Conservation (phyloP, 1,140 invertebrate species). For the Rhagoletis pomonella region DNA sequence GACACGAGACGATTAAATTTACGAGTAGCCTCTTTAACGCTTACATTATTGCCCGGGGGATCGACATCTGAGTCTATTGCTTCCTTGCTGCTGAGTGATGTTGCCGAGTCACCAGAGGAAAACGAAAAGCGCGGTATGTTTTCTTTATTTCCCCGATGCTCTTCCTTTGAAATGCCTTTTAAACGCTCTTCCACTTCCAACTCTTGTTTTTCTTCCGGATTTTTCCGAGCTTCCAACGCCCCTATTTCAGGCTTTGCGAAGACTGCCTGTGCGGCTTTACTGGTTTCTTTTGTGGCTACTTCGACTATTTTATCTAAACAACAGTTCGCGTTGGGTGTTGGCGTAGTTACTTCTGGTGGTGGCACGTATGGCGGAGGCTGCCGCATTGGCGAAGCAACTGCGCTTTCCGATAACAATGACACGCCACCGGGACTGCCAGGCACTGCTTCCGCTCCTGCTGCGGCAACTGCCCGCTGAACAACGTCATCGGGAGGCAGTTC, state of each 20-base stretch:
- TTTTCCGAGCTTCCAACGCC: slow-evolving; percentile 56
- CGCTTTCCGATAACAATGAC: slow-evolving; percentile 65
- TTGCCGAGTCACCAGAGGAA: slow-evolving; percentile 64
- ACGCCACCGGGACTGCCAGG: slow-evolving; percentile 65
- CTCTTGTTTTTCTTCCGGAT: slow-evolving; percentile 27
- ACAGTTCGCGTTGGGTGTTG: slow-evolving; percentile 39
- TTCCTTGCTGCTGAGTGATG: slow-evolving; percentile 65
- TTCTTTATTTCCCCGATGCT: slow-evolving; percentile 66
- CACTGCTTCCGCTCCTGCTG: slow-evolving; percentile 62
- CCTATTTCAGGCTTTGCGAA: slow-evolving; percentile 38
- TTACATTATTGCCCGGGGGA: slow-evolving; percentile 78
- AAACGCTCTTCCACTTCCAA: slow-evolving; percentile 39
- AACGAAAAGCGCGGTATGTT: slow-evolving; percentile 71
- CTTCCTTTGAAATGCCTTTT: slow-evolving; percentile 62
- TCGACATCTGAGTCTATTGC: slow-evolving; percentile 60
- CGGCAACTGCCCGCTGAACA: slow-evolving; percentile 70
- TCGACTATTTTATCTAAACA: slow-evolving; percentile 68
- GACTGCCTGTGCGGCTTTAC: neutral
- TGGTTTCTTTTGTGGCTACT: slow-evolving; percentile 47
- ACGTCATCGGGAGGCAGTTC: slow-evolving; percentile 75
- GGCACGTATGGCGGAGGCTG: slow-evolving; percentile 81
- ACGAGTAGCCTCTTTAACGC: slow-evolving; percentile 92
- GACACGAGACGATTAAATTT: slow-evolving; percentile 94
- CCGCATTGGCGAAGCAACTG: slow-evolving; percentile 62
- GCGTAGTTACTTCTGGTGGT: slow-evolving; percentile 77